phyloP scores from a whole-genome alignment of 2,113 vertebrate genomes.

The Pterophyllum scalare region DNA sequence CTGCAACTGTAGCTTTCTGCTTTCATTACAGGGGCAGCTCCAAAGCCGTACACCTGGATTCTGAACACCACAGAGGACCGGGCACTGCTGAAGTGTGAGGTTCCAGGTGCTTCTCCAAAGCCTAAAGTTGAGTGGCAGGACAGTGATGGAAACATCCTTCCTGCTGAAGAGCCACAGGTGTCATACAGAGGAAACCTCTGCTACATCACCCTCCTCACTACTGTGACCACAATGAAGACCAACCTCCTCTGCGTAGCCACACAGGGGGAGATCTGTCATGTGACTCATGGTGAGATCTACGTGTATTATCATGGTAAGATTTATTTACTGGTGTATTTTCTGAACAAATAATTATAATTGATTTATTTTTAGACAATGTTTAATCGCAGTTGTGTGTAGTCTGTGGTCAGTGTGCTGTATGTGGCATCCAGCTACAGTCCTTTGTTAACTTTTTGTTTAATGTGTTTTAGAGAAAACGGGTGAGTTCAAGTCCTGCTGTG shows the following conservation, averaged over 20 bases:
- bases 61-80: rapidly evolving
- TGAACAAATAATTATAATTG: not conserved
- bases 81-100: not conserved
- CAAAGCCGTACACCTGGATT: rapidly evolving
- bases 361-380: too few species aligned
- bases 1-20: not conserved
- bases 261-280: not conserved
- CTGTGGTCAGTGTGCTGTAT: not conserved
- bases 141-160: not conserved
- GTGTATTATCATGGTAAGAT: not conserved
- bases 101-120: not conserved
- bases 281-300: not conserved
- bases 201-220: not conserved
- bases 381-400: not conserved
- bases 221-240: not conserved
- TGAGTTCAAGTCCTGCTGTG: rapidly evolving
- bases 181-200: not conserved
- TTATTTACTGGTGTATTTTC: not conserved
- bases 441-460: not conserved
- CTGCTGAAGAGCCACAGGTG: not conserved
- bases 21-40: not conserved
- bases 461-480: not conserved
- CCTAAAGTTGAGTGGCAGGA: not conserved
- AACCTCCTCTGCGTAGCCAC: not conserved
- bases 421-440: too few species aligned